Conservation (phyloP, 2,888 invertebrate genomes). For the Arctia plantaginis region DNA sequence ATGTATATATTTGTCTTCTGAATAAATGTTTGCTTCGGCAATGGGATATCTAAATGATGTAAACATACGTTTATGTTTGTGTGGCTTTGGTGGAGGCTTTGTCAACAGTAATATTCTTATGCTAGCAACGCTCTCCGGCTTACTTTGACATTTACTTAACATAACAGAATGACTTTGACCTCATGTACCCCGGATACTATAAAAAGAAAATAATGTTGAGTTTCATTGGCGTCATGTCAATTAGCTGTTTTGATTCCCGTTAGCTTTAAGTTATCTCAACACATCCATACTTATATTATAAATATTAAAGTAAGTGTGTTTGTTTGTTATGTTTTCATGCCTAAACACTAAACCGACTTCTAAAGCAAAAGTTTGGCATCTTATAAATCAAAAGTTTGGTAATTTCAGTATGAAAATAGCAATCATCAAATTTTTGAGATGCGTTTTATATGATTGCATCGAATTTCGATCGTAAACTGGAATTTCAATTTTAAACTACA, state of each 20-base stretch:
- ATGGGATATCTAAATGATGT: constrained; percentile 1
- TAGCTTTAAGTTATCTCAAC: not conserved
- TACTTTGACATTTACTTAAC: not conserved
- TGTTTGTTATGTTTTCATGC: no score
- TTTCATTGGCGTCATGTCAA: not conserved
- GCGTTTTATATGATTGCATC: not conserved
- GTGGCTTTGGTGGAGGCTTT: not conserved
- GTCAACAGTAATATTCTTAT: constrained; percentile 2
- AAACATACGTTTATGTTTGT: not conserved
- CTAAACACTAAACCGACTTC: no score
- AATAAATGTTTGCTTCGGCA: not conserved
- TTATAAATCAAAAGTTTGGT: no score
- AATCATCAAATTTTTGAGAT: not conserved
- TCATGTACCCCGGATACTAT: not conserved
- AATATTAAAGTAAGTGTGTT: no score
- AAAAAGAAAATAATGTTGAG: not conserved
- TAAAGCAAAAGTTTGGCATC: no score
- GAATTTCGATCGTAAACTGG: not conserved
- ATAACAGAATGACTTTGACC: not conserved
- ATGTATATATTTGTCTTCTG: not conserved
- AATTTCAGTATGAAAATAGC: not conserved
- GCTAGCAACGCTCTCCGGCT: not conserved
- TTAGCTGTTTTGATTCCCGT: not conserved
- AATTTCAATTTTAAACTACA: not conserved
- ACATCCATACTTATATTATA: no score